Evolutionary conservation across 2,113 vertebrate species (phyloP), one percentile per base, ranked within the genome.

Genomic region (Malurus cyaneus): DNA sequence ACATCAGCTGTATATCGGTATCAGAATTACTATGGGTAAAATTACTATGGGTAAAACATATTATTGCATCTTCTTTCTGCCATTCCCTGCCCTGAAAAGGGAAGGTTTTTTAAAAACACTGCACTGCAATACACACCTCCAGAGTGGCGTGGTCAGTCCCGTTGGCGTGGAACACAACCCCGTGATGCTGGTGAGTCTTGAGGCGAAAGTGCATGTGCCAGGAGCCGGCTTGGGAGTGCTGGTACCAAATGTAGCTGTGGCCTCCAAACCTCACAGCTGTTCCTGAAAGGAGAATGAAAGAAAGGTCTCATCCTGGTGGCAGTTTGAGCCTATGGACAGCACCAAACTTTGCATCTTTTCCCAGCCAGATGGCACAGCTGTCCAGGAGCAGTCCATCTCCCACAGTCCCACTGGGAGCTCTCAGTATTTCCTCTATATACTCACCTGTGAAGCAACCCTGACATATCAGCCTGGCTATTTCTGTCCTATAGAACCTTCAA

Each of bases 251-350:
- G 61, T 98, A 99, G 83, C 98, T 99, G 47, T 97, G 97, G 3
- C 98, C 98, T 2, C 98, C 97, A 81, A 99, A 99, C 85, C 97
- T 97, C 79, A 98, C 60, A 1, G 99, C 98, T 0, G 98, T 99
- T 62, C 98, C 99, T 99, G 97, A 70, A 97, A 97, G 25, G 53
- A 80, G 42, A 89, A 46, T 4, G 7, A 41, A 8, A 1, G 2
- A 28, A 66, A 88, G 7, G 16, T 72, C 36, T 89, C 28, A 52
- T 18, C 28, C 60, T 41, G 39, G 49, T 47, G 28, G 36, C 5
- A 5, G 28, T 54, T 60, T n/a, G 72, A 89, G 19, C 3, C 50
- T 69, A 9, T 19, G 61, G n/a, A 25, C 18, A 36, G 14, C n/a
- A 18, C 25, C 25, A n/a, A 80, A 23, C 29, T 14, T 67, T 60